Percentiles rank a stretch among this genome's conserved stretches.
Evolutionary conservation across 2,113 vertebrate genomes (phyloP).

Genomic region (Phycodurus eques): DNA sequence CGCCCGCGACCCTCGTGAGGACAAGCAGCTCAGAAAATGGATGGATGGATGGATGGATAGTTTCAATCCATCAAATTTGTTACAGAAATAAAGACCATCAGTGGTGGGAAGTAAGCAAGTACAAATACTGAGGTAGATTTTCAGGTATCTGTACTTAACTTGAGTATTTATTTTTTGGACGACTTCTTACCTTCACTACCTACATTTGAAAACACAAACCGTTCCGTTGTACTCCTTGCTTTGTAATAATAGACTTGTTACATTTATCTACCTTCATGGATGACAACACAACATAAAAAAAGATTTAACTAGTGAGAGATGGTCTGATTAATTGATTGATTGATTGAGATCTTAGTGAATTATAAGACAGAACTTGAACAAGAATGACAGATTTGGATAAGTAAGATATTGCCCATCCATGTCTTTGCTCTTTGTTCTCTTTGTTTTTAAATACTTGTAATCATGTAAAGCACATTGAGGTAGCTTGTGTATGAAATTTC

Average conservation of each 20-base stretch:
- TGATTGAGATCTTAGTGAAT: no score
- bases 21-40: no score
- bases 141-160: no score
- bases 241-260: background rate
- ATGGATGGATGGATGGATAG: background rate
- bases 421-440: no score
- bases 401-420: no score
- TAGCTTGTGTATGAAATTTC: no score
- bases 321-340: background rate
- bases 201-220: background rate
- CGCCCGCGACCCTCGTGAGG: no score
- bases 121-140: background rate
- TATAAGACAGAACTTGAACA: no score
- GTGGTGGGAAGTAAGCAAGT: background rate
- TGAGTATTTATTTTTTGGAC: background rate
- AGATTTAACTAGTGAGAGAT: background rate
- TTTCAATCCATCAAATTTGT: background rate
- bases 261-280: background rate
- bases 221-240: background rate
- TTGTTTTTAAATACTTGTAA: no score
- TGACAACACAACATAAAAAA: background rate
- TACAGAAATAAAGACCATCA: background rate
- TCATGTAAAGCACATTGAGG: no score
- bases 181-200: background rate
- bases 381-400: no score